phyloP scores from a whole-genome alignment of 2,888 invertebrate species.

The Cremastinae sp. region DNA sequence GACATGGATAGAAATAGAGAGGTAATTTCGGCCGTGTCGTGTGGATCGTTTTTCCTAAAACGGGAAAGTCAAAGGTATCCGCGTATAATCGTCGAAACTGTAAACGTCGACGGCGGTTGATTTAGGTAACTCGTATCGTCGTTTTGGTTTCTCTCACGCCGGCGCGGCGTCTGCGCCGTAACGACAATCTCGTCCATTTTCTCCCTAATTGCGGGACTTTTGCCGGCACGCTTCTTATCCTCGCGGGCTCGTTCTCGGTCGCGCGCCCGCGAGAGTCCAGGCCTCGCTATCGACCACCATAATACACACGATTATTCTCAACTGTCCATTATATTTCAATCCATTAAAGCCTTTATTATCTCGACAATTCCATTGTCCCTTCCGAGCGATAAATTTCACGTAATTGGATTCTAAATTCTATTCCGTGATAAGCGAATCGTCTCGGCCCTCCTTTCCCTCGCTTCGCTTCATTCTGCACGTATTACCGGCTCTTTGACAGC shows the following conservation, averaged over 20 bases:
- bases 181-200: conserved; percentile 67
- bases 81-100: conserved; percentile 68
- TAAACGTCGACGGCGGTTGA: conserved; percentile 70
- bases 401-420: conserved; percentile 48
- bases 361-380: conserved; percentile 46
- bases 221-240: conserved; percentile 60
- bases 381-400: conserved; percentile 31
- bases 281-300: conserved; percentile 29
- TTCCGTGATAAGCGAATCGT: conserved; percentile 42
- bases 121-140: conserved; percentile 51
- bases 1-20: too few relatives aligned
- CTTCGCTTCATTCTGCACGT: too few relatives aligned
- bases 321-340: conserved; percentile 54
- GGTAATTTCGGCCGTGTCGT: too few relatives aligned
- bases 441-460: background rate
- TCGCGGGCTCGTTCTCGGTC: background rate
- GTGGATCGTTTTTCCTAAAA: too few relatives aligned
- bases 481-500: too few relatives aligned
- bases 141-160: conserved; percentile 65
- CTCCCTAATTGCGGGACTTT: conserved; percentile 68
- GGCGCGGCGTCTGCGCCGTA: conserved; percentile 41
- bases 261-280: conserved; percentile 4
- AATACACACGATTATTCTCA: conserved; percentile 43
- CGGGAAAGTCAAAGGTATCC: too few relatives aligned
- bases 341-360: conserved; percentile 48